Evolutionary conservation across 2,888 invertebrate genomes (phyloP).

Genomic region (Eristalis intricaria): DNA sequence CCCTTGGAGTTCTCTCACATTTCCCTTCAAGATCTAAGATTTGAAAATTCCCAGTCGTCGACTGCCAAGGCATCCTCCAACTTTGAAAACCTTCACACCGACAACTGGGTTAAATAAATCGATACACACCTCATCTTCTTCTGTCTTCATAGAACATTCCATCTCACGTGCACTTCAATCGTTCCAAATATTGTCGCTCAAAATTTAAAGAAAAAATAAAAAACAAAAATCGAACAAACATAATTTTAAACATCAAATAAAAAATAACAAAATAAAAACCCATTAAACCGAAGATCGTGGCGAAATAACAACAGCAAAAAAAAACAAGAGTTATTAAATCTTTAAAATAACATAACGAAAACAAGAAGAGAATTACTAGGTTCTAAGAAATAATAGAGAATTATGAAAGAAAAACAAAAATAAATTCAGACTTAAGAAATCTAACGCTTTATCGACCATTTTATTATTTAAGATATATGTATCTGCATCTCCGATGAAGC

Average conservation of each 20-base stretch:
- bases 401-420: constrained; percentile 18
- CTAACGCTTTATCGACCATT: constrained; percentile 72
- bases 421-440: constrained; percentile 67
- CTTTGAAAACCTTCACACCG: not conserved
- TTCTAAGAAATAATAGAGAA: constrained; percentile 51
- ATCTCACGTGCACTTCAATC: constrained; percentile 41
- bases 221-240: constrained; percentile 18
- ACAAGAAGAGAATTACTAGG: constrained; percentile 63
- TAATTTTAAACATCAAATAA: constrained; percentile 17
- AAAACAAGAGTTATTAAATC: constrained; percentile 46
- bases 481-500: constrained; percentile 11
- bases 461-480: constrained; percentile 52
- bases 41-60: not conserved
- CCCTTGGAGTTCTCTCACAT: not conserved
- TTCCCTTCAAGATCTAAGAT: not conserved
- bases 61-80: not conserved
- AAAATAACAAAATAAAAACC: constrained; percentile 30
- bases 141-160: not conserved
- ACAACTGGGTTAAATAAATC: not conserved
- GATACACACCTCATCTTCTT: not conserved
- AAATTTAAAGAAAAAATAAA: constrained; percentile 6
- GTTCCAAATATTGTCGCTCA: constrained; percentile 45
- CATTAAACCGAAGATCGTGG: constrained; percentile 27
- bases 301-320: not conserved
- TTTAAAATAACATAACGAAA: constrained; percentile 41